Base-by-base conservation (phyloP, 2,797 vertebrate species). In the Acanthornis magna region DNA sequence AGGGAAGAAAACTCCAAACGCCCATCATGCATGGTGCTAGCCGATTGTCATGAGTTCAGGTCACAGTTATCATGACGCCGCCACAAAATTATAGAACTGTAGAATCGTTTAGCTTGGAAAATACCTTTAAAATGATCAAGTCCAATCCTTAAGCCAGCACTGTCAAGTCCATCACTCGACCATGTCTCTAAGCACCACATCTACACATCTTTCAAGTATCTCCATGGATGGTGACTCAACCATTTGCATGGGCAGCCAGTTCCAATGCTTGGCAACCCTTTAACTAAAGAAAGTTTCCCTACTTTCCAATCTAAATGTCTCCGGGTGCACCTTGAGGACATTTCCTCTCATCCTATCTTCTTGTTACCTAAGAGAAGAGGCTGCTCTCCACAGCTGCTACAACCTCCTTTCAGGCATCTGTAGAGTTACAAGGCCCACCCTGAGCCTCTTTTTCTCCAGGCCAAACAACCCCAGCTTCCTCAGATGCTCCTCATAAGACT, bases 21-120 rank as follows among this genome's bases (percentile, higher is more conserved):
- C 8, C 21, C 58, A 36, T 55, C 3, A 8, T 0, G 1, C 3
- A 8, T 0, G 1, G 30, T 74, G 18, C 26, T 68, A 88, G 62
- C 21, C 73, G 71, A 34, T 34, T 36, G 57, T 32, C 2, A 5
- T 45, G 66, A 68, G 60, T 75, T 91, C 42, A 76, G 63, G n/a
- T 76, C 71, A 85, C 1, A 4, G 38, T 34, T 32, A 40, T 45
- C 1, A 3, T 68, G 57, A 19, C 1, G 0, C 43, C 68, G 34
- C 16, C 63, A 79, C 45, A 53, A 27, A 60, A 85, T 66, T 53
- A 32, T 2, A 30, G 67, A 54, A n/a, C 27, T 73, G 32, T 48
- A 48, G 34, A 73, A 73, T 36, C 23, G 53, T 55, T 79, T 79
- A 43, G 26, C 40, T 85, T 79, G 32, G 54, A 79, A 90, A 73